phyloP scores from a whole-genome alignment of 1,140 invertebrate species.

The Sarcophaga bullata region DNA sequence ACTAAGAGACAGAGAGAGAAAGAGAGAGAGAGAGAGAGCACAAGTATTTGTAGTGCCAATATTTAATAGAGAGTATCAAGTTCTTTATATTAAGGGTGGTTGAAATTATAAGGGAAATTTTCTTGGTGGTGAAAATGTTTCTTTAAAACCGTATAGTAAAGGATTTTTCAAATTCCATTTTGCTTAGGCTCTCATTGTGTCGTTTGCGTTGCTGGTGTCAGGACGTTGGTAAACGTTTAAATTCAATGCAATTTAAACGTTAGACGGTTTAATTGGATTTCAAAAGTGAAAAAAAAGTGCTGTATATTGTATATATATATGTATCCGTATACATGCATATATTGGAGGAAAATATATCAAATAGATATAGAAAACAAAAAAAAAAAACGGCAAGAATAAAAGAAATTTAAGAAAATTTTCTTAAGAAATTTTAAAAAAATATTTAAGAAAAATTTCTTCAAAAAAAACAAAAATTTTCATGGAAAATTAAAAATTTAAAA shows the following conservation, averaged over 20 bases:
- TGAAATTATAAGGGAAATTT: background rate
- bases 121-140: constrained; percentile 36
- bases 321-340: constrained; percentile 29
- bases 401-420: constrained; percentile 23
- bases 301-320: constrained; percentile 19
- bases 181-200: constrained; percentile 60
- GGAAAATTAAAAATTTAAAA: background rate
- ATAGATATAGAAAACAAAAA: constrained; percentile 32
- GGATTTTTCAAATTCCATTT: constrained; percentile 60
- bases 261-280: constrained; percentile 27
- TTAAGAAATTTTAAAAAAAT: background rate
- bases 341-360: background rate
- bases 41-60: too few relatives aligned
- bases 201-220: constrained; percentile 64
- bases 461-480: background rate
- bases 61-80: too few relatives aligned
- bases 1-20: background rate
- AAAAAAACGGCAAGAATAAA: constrained; percentile 14
- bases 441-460: background rate
- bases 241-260: constrained; percentile 12
- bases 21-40: background rate
- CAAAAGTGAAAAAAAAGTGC: constrained; percentile 32
- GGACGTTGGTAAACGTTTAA: constrained; percentile 51
- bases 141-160: constrained; percentile 41
- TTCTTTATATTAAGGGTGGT: background rate